A percentile compares a stretch with the other conserved stretches of the same genome.
phyloP scores from a whole-genome alignment of 2,113 vertebrate genomes.

The Rhinogobius similis region DNA sequence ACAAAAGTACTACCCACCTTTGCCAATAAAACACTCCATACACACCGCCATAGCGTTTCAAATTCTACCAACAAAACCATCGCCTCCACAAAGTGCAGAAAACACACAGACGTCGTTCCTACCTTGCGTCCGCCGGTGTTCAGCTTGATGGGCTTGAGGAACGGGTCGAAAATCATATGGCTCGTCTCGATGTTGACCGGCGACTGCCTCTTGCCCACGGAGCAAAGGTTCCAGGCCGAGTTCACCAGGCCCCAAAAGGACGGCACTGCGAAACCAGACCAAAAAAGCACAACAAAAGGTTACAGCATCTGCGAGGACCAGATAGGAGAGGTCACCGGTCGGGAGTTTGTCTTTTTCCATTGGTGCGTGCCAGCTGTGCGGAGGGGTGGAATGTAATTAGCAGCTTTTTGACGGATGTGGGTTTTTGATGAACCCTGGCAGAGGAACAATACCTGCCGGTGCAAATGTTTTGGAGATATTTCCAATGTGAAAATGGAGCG shows the following conservation, averaged over 20 bases:
- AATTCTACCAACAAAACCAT: background rate
- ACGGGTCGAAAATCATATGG: constrained; percentile 99
- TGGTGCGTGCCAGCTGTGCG: constrained; percentile 9
- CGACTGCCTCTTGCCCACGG: constrained; percentile 96
- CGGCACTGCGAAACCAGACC: constrained; percentile 83
- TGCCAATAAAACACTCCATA: too few species aligned
- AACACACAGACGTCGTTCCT: constrained; percentile 35
- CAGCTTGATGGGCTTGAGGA: constrained; percentile 92
- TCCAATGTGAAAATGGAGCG: background rate
- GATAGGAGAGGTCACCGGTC: constrained; percentile 24
- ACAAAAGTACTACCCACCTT: background rate
- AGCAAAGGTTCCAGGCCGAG: constrained; percentile 99
- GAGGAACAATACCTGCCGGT: background rate
- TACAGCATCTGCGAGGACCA: constrained; percentile 18
- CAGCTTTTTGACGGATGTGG: constrained; percentile 7
- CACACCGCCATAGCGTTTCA: background rate
- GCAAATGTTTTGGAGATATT: background rate
- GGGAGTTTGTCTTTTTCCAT: constrained; percentile 1
- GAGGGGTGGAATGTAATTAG: constrained; percentile 22
- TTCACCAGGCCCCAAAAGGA: constrained; percentile 99
- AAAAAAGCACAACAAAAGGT: constrained; percentile 9
- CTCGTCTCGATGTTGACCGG: constrained; percentile 99
- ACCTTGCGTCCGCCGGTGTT: constrained; percentile 98
- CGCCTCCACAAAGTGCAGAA: background rate
- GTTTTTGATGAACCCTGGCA: constrained; percentile 1